A percentile compares a stretch with the other conserved stretches of the same genome.
Evolutionary conservation across 2,888 invertebrate genomes (phyloP).

Genomic region (Meteorus cinctellus): DNA sequence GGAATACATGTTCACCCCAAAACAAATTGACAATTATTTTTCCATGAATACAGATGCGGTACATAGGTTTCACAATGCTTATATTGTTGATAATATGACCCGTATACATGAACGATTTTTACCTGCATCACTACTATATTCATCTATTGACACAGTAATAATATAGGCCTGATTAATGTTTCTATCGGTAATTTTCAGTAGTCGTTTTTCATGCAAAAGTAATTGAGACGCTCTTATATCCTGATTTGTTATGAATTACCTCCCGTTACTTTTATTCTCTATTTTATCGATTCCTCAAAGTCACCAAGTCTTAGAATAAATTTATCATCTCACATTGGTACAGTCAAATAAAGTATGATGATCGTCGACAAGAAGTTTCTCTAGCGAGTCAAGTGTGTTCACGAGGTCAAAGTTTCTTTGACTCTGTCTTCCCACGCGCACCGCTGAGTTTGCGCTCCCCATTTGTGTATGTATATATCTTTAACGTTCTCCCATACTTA

Average conservation of each 20-base stretch:
- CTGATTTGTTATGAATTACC: no score
- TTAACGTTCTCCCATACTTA: neutral
- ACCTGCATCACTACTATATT: no score
- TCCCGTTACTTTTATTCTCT: neutral
- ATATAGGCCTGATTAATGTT: no score
- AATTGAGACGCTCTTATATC: neutral
- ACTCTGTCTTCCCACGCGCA: conserved; percentile 33
- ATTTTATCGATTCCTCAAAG: neutral
- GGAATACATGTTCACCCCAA: neutral
- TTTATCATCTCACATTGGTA: conserved; percentile 12
- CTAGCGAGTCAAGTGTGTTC: conserved; percentile 31
- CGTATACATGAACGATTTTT: no score
- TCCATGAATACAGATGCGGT: neutral
- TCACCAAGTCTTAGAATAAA: neutral
- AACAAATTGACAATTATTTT: neutral
- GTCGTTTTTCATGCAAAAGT: neutral
- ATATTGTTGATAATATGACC: no score
- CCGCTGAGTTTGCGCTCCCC: conserved; percentile 16
- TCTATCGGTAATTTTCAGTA: no score
- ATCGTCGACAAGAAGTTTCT: conserved; percentile 26
- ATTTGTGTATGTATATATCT: conserved; percentile 17
- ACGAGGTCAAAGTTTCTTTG: conserved; percentile 34
- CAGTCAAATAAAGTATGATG: conserved; percentile 20
- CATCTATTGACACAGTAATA: no score
- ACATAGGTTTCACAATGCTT: no score